phyloP scores from a whole-genome alignment of 1,140 invertebrate species.

The Caenorhabditis remanei region DNA sequence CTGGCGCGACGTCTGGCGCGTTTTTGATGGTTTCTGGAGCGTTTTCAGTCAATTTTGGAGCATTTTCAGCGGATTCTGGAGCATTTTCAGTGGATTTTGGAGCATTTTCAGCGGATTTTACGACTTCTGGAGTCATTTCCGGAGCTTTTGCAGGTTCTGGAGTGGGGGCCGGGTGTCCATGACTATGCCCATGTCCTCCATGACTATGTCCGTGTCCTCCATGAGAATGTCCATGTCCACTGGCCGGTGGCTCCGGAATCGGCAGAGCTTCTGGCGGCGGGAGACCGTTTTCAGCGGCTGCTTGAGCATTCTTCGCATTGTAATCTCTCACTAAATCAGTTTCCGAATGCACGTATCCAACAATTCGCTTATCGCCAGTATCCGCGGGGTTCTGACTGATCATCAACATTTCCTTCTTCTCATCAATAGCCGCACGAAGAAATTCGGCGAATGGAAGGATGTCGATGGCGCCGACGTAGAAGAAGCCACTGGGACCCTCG shows the following conservation, averaged over 20 bases:
- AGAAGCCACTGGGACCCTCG: slow-evolving; percentile 4
- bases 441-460: slow-evolving; percentile 52
- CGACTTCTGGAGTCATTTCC: neutral
- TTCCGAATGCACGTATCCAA: slow-evolving; percentile 52
- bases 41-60: neutral
- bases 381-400: slow-evolving; percentile 38
- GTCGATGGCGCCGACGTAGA: slow-evolving; percentile 61
- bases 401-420: slow-evolving; percentile 58
- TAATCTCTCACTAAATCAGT: slow-evolving; percentile 54
- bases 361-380: slow-evolving; percentile 34
- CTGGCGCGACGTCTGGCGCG: neutral
- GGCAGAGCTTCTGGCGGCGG: slow-evolving; percentile 50
- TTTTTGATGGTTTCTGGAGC: neutral
- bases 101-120: neutral
- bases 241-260: slow-evolving; percentile 19
- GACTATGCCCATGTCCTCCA: slow-evolving; percentile 50
- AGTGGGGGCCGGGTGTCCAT: slow-evolving; percentile 4
- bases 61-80: neutral
- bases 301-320: slow-evolving; percentile 55
- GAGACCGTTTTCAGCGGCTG: slow-evolving; percentile 30
- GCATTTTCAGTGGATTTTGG: neutral
- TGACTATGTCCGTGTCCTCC: slow-evolving; percentile 50
- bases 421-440: slow-evolving; percentile 19
- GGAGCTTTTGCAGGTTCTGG: neutral
- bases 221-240: slow-evolving; percentile 55